Evolutionary conservation across 2,797 vertebrate genomes (phyloP), one percentile per base, ranked within the genome.

Genomic region (Carcharodon carcharias): DNA sequence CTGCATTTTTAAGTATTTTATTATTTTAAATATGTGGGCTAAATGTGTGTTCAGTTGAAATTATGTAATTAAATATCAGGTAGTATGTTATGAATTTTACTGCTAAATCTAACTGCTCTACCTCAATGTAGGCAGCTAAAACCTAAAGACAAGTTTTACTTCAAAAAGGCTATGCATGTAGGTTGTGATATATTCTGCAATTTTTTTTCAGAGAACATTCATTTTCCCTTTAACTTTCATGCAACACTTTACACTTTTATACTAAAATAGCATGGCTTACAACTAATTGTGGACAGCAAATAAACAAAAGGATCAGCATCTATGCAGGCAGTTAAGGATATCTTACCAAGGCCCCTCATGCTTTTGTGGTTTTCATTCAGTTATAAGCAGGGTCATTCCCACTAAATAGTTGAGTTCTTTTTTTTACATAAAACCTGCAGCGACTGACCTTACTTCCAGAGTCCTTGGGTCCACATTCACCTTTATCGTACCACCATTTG

Each of bases 401-500:
- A 98, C 98, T 99, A 99, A 98, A 98, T 98, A 98, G 98, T 98
- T 95, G 99, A 98, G 99, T 98, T 98, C 98, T 98, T 98, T 98
- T 96, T 98, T 97, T 99, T 99, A 99, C 99, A 99, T 98, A 99
- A 98, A 99, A 99, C 99, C 99, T 99, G 98, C 99, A 99, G 99
- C 97, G 98, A 99, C 98, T 99, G 98, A 99, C 98, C 98, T 99
- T 99, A 98, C 98, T 99, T 98, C 98, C 98, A 98, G 98, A 99
- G 98, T 99, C 98, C 98, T 99, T 99, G 98, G 98, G 98, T 98
- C 98, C 98, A 98, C 98, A 99, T 98, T 99, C 98, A 98, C 98
- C 98, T 98, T 99, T 99, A 98, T 99, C 98, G 98, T 99, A 99
- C 99, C 99, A 99, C 99, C 99, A 99, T 99, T 99, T 99, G 99